phyloP scores from a whole-genome alignment of 2,888 invertebrate species.

The Acronicta aceris region DNA sequence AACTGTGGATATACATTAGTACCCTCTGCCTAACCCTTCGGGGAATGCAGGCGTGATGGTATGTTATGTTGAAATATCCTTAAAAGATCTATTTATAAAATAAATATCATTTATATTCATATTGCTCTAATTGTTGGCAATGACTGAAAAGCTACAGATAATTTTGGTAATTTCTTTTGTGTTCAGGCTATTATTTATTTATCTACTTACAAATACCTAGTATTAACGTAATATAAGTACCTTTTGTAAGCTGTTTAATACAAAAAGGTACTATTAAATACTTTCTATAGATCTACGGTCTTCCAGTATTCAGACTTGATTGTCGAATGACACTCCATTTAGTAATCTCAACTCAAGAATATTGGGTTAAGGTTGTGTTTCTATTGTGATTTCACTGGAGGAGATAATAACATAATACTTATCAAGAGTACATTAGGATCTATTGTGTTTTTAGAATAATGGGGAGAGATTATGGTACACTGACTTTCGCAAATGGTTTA shows the following conservation, averaged over 20 bases:
- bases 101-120: no score
- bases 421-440: not conserved
- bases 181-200: not conserved
- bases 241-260: not conserved
- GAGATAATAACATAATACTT: not conserved
- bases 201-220: not conserved
- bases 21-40: no score
- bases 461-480: slow-evolving; percentile 10
- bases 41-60: no score
- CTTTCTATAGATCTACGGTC: not conserved
- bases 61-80: no score
- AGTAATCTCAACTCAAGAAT: not conserved
- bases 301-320: not conserved
- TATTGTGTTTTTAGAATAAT: slow-evolving; percentile 1
- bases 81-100: no score
- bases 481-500: slow-evolving; percentile 29
- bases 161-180: no score
- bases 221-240: not conserved
- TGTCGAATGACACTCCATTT: not conserved
- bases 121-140: no score
- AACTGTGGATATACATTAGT: no score
- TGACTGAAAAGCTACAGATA: no score
- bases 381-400: not conserved
- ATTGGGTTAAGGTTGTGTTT: not conserved
- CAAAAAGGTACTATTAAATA: slow-evolving; percentile 1